These are phyloP conservation scores for Indicator indicator DNA, from an alignment of 2,113 vertebrate genomes.

Conservation along the genomic window DNA sequence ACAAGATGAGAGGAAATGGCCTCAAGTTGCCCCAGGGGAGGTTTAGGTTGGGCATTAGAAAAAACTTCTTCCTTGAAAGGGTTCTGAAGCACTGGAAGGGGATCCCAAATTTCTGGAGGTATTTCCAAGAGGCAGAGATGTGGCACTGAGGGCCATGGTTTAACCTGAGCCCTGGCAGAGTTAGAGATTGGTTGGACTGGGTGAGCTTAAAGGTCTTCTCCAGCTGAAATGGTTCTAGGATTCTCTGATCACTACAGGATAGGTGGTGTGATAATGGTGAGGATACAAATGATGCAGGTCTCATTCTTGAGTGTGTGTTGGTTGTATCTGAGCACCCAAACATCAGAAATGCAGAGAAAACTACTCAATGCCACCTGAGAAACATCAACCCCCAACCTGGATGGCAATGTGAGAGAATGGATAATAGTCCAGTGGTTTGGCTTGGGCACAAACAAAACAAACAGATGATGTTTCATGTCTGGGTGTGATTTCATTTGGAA, in stretches of 20 bases:
- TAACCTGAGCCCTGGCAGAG: no score
- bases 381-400: neutral
- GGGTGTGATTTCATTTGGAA: neutral
- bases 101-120: no score
- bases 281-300: neutral
- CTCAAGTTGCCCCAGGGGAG: no score
- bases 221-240: no score
- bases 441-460: neutral
- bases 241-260: neutral
- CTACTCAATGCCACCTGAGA: neutral
- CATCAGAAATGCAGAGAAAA: neutral
- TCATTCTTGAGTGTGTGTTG: neutral
- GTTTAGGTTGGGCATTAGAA: no score
- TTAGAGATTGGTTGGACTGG: no score
- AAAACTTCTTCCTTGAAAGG: no score
- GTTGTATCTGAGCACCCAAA: neutral
- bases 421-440: neutral
- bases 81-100: no score
- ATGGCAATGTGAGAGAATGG: neutral
- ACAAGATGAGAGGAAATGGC: no score
- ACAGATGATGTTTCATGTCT: neutral
- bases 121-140: no score
- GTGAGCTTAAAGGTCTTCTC: no score
- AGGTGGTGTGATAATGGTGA: neutral
- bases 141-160: no score